phyloP scores from a whole-genome alignment of 2,888 invertebrate species.

The Pemphredon lugubris region DNA sequence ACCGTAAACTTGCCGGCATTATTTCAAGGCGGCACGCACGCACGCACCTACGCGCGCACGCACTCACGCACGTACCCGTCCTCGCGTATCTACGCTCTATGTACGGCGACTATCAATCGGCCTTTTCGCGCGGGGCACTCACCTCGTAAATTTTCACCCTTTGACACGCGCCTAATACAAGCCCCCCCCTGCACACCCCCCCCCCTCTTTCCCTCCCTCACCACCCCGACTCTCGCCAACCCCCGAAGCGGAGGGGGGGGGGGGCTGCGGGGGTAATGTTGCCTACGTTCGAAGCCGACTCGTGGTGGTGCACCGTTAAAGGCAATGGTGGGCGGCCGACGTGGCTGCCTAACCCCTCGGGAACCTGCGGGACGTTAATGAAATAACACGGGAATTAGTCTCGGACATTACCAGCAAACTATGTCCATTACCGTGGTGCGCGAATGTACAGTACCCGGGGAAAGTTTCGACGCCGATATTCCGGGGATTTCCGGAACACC shows the following conservation, averaged over 20 bases:
- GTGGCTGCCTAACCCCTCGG: constrained; percentile 71
- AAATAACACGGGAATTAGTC: constrained; percentile 82
- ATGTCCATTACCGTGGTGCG: constrained; percentile 79
- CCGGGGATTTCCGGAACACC: neutral
- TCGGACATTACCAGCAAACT: constrained; percentile 81
- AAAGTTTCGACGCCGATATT: constrained; percentile 45
- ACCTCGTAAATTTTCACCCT: constrained; percentile 79
- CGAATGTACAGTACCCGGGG: constrained; percentile 38
- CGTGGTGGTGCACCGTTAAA: constrained; percentile 33
- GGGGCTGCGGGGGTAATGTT: constrained; percentile 23
- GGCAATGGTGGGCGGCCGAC: constrained; percentile 56
- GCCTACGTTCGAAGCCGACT: constrained; percentile 19
- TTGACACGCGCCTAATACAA: constrained; percentile 77
- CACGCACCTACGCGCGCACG: neutral
- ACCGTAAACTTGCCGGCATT: constrained; percentile 61
- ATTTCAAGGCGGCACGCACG: constrained; percentile 40
- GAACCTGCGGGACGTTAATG: constrained; percentile 80
- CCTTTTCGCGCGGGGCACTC: constrained; percentile 67
- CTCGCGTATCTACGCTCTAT: too few relatives aligned
- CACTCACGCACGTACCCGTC: too few relatives aligned
- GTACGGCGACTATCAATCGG: constrained; percentile 75
- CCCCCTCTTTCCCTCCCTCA: too few relatives aligned
- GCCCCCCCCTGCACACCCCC: too few relatives aligned
- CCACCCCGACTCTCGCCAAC: too few relatives aligned
- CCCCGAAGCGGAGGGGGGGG: constrained; percentile 48